Base-by-base conservation (phyloP, 2,113 vertebrate species). In the Lutjanus erythropterus region DNA sequence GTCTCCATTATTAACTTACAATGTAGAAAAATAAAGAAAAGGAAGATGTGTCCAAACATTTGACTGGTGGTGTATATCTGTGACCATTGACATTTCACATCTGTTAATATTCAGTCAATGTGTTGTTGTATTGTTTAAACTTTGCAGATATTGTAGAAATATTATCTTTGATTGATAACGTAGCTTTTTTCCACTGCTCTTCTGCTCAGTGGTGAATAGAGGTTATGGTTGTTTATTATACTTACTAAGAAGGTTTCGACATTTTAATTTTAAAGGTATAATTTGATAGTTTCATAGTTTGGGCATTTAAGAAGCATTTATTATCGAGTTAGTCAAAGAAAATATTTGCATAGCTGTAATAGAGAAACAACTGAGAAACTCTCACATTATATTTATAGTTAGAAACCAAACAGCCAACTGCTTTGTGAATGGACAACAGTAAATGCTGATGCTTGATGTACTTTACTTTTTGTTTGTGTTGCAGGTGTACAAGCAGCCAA, bases 401-500 rank as follows among this genome's bases (percentile, higher is more conserved):
- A n/a, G 29, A 62, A 35, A 71, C 33, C 15, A 9, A 12, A 29
- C 10, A 4, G 2, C 49, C 16, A 60, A n/a, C 47, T 23, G 56
- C 29, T 46, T 11, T 68, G 31, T 37, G 3, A 37, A 35, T 19
- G 15, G 1, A 71, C 10, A 4, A 25, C 2, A 0, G 12, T 56
- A 49, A 42, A 61, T 44, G 21, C 1, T 7, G 25, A 67, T 59
- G 19, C 25, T 71, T 53, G 9, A 25, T 25, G 27, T 69, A 5
- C 11, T 35, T 50, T 52, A 67, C 11, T 71, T 68, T 71, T 49
- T 31, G 15, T 86, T 35, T 84, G 35, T 89, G 31, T 81, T 92
- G 41, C 80, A 98, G 97, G 96, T 0, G 75, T 82, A 81, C 93
- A 96, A 4, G 75, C 95, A 27, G 65, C 92, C 15, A 99, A 97